Base-by-base conservation (phyloP, 2,888 invertebrate species). In the Chrysomela aeneicollis region DNA sequence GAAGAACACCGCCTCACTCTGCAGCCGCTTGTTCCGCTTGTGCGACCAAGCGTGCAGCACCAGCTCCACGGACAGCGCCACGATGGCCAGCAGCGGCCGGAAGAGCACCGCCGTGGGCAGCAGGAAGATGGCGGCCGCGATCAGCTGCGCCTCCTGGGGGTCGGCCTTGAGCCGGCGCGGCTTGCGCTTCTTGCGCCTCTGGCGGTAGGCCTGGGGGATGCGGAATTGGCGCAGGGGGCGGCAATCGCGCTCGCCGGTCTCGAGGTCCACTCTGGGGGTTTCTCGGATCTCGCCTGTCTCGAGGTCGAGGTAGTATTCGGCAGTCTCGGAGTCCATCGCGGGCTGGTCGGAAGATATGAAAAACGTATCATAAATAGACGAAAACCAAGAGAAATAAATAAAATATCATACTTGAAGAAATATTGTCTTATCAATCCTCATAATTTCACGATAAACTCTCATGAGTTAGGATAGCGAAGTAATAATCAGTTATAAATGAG, bases 31-130 rank as follows among this genome's bases (percentile, higher is more conserved):
- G 75, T 91, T 91, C 74, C 89, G 89, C 69, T 86, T 87, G 75
- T 92, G 91, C 6, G 90, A 88, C 83, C 86, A 85, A n/a, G 86
- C 84, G 78, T 92, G 91, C 22, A 91, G 80, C n/a, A 84, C 79
- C 17, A 87, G 81, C 81, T 92, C 92, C 10, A 88, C 73, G 1
- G 87, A 61, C 52, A 85, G 83, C 22, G 89, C 78, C 22, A 87
- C 68, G 0, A 85, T 76, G 49, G 85, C 85, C 9, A 87, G 76
- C 17, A 87, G 72, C 8, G 86, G 84, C 9, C 88, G 86, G 71
- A 86, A 88, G 51, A 87, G 80, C 79, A 88, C 86, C 0, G 88
- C 74, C 1, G 89, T 87, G 0, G 89, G 89, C 71, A 90, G 82
- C 10, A 90, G 82, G 63, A 88, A 85, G 72, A 89, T 78, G 63